Percentiles rank a stretch among this genome's conserved stretches.
Conservation (phyloP, 1,140 invertebrate species). For the Macrocentrus cingulum region DNA sequence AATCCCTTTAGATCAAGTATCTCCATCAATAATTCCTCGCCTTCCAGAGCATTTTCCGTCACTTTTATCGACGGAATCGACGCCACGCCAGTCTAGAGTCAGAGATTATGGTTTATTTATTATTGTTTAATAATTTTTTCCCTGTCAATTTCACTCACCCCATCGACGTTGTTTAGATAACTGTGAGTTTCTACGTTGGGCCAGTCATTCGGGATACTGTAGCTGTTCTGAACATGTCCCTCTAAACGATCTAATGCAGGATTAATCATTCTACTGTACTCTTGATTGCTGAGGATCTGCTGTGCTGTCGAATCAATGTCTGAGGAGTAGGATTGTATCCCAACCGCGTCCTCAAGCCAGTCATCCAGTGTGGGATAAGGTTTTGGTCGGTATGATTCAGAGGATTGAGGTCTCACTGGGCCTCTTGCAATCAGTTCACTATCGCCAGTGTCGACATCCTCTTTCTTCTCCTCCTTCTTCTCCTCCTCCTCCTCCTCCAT, state of each 20-base stretch:
- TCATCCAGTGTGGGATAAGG: conserved; percentile 30
- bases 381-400: conserved; percentile 24
- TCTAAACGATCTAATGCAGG: conserved; percentile 35
- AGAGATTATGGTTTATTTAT: background rate
- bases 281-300: conserved; percentile 35
- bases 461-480: background rate
- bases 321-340: conserved; percentile 13
- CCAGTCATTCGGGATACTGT: conserved; percentile 17
- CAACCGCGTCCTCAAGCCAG: conserved; percentile 9
- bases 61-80: conserved; percentile 32
- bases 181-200: background rate
- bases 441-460: conserved; percentile 23
- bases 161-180: background rate
- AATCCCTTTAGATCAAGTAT: conserved; percentile 29
- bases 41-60: conserved; percentile 21
- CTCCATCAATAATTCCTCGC: conserved; percentile 34
- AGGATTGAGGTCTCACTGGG: conserved; percentile 32
- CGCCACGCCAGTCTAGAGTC: conserved; percentile 6
- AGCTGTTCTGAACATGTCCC: background rate
- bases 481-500: background rate
- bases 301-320: conserved; percentile 37
- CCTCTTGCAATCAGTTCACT: conserved; percentile 34
- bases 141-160: conserved; percentile 9
- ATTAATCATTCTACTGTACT: conserved; percentile 36
- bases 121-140: background rate